Evolutionary conservation across 2,888 invertebrate species (phyloP).

Genomic region (Nemotelus nigrinus): DNA sequence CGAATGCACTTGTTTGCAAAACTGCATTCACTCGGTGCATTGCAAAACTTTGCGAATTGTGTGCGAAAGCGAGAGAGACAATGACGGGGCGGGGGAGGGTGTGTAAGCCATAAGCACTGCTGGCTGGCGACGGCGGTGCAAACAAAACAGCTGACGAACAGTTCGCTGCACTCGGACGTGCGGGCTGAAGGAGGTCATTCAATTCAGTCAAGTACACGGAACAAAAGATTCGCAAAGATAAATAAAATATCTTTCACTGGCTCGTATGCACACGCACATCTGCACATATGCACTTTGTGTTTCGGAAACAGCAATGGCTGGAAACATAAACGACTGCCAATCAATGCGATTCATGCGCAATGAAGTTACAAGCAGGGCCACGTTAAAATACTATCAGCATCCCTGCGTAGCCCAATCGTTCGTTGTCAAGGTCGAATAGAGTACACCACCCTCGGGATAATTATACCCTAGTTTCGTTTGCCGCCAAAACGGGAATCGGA

Average conservation of each 20-base stretch:
- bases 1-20: neutral
- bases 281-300: too few relatives aligned
- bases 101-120: neutral
- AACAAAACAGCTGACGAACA: constrained; percentile 3
- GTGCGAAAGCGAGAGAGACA: too few relatives aligned
- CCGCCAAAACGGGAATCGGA: constrained; percentile 12
- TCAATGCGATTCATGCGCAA: neutral
- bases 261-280: too few relatives aligned
- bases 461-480: neutral
- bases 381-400: neutral
- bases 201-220: neutral
- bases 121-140: neutral
- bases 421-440: constrained; percentile 35
- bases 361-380: neutral
- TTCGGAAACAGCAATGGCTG: neutral
- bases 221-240: neutral
- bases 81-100: too few relatives aligned
- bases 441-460: constrained; percentile 5
- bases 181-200: neutral
- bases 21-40: neutral
- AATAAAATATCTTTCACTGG: too few relatives aligned
- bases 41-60: neutral
- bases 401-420: neutral
- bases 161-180: neutral
- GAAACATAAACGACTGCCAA: neutral